phyloP scores from a whole-genome alignment of 2,888 invertebrate genomes.

The Lepas anatifera region DNA sequence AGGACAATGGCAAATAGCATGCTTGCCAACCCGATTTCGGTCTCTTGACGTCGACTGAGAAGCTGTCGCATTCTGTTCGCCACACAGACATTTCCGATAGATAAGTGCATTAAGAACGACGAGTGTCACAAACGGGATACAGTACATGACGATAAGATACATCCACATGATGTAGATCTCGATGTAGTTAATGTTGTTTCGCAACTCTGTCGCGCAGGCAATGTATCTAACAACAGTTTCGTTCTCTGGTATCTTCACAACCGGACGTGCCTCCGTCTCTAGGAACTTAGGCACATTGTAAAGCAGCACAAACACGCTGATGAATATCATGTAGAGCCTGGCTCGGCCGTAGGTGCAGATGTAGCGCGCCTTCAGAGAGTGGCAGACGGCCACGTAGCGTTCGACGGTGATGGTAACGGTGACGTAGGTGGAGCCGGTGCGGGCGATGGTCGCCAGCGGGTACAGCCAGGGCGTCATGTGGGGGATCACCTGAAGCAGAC shows the following conservation, averaged over 20 bases:
- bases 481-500: conserved; percentile 43
- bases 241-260: background rate
- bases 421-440: conserved; percentile 53
- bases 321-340: conserved; percentile 67
- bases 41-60: conserved; percentile 73
- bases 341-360: conserved; percentile 82
- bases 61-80: conserved; percentile 83
- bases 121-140: conserved; percentile 77
- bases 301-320: conserved; percentile 62
- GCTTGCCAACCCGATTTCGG: conserved; percentile 85
- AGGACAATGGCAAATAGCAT: conserved; percentile 90
- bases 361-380: conserved; percentile 70
- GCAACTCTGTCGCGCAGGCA: conserved; percentile 47
- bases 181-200: conserved; percentile 59
- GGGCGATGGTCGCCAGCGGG: conserved; percentile 73
- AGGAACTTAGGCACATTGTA: conserved; percentile 65
- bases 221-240: conserved; percentile 23
- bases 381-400: conserved; percentile 68
- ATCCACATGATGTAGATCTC: conserved; percentile 86
- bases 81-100: conserved; percentile 72
- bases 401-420: conserved; percentile 57
- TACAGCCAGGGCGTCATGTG: conserved; percentile 65
- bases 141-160: conserved; percentile 86
- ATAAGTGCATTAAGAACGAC: conserved; percentile 84
- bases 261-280: background rate